Evolutionary conservation across 2,888 invertebrate species (phyloP).

Genomic region (Thera britannica): DNA sequence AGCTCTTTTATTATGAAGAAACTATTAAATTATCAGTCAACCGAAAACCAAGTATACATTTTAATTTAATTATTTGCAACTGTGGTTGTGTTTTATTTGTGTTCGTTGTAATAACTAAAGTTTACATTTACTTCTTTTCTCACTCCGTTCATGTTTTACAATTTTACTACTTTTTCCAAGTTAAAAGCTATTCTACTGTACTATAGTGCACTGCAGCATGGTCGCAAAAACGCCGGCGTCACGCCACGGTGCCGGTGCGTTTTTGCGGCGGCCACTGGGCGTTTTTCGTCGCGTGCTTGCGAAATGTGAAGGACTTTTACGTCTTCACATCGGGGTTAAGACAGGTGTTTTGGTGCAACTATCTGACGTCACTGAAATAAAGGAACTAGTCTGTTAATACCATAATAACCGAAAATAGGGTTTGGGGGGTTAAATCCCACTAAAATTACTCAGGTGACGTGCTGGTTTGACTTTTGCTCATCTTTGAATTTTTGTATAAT

Average conservation of each 20-base stretch:
- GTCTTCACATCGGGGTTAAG: slow-evolving; percentile 24
- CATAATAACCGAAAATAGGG: too few species aligned
- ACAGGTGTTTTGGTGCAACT: slow-evolving; percentile 31
- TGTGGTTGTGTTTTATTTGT: too few species aligned
- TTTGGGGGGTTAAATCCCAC: too few species aligned
- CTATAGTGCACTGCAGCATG: not conserved
- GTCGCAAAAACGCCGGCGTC: slow-evolving; percentile 37
- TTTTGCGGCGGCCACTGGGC: slow-evolving; percentile 34
- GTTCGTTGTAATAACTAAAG: too few species aligned
- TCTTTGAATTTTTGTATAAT: too few species aligned
- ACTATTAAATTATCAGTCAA: too few species aligned
- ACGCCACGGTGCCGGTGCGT: slow-evolving; percentile 38
- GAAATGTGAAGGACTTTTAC: slow-evolving; percentile 41
- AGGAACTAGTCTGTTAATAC: not conserved
- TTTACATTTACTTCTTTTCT: too few species aligned
- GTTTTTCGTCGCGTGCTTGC: slow-evolving; percentile 42
- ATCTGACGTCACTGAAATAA: not conserved
- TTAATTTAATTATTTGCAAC: too few species aligned
- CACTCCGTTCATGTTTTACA: not conserved
- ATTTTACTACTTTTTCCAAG: not conserved
- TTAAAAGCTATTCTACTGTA: slow-evolving; percentile 11
- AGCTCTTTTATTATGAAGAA: too few species aligned
- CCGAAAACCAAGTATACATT: too few species aligned
- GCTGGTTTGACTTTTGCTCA: too few species aligned
- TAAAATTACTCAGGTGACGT: too few species aligned